These are phyloP conservation scores for Auanema sp. DNA, from an alignment of 2,888 invertebrate species.

Conservation along the genomic window DNA sequence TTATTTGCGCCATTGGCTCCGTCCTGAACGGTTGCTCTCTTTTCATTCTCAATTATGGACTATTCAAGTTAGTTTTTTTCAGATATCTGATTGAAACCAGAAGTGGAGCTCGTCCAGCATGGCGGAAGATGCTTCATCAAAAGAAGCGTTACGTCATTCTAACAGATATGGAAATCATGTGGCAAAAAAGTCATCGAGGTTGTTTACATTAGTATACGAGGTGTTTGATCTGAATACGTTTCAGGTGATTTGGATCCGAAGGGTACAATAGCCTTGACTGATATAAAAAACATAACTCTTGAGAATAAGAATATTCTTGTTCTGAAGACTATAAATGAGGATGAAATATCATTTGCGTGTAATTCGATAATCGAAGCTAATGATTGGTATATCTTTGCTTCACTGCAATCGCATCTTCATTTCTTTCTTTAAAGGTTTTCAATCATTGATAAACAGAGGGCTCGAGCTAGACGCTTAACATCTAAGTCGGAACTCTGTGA, in stretches of 20 bases:
- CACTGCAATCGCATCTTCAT: not conserved
- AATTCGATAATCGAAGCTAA: slow-evolving; percentile 47
- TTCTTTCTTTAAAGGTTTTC: slow-evolving; percentile 22
- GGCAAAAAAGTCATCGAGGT: slow-evolving; percentile 51
- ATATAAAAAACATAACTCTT: slow-evolving; percentile 41
- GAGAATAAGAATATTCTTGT: slow-evolving; percentile 51
- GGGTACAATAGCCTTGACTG: slow-evolving; percentile 32
- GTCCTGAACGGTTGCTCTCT: no score
- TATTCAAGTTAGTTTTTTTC: slow-evolving; percentile 6
- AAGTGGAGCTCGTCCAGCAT: slow-evolving; percentile 23
- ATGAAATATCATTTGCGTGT: slow-evolving; percentile 56
- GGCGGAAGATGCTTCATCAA: slow-evolving; percentile 46
- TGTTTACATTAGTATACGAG: not conserved
- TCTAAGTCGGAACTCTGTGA: slow-evolving; percentile 19
- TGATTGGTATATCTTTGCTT: slow-evolving; percentile 48
- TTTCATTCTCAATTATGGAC: not conserved
- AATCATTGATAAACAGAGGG: slow-evolving; percentile 35
- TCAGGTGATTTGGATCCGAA: slow-evolving; percentile 40
- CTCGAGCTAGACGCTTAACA: slow-evolving; percentile 16
- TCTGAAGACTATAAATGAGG: slow-evolving; percentile 32
- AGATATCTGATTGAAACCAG: slow-evolving; percentile 40
- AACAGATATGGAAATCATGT: slow-evolving; percentile 49
- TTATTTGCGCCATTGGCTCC: no score
- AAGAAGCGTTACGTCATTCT: slow-evolving; percentile 49
- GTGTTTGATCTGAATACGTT: not conserved